phyloP scores from a whole-genome alignment of 2,888 invertebrate genomes.

The Melieria omissa region DNA sequence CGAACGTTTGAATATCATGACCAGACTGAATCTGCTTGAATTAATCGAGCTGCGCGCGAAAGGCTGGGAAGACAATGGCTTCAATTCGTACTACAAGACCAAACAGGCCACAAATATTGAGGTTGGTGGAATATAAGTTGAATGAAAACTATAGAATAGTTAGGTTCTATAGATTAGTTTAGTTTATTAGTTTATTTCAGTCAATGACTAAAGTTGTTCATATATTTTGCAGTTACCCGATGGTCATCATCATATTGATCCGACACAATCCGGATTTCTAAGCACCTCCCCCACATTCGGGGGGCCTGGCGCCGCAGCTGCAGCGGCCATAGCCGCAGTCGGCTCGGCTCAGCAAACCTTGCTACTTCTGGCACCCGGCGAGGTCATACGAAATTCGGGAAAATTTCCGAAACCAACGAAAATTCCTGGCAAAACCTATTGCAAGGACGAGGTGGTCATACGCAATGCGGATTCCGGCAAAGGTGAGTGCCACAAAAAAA shows the following conservation, averaged over 20 bases:
- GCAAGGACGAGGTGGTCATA: constrained; percentile 94
- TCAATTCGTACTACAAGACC: constrained; percentile 85
- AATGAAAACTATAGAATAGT: not conserved
- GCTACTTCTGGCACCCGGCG: constrained; percentile 79
- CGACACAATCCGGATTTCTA: constrained; percentile 66
- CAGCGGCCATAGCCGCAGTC: constrained; percentile 60
- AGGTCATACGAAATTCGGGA: constrained; percentile 87
- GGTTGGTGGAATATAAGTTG: constrained; percentile 49
- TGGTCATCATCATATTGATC: constrained; percentile 52
- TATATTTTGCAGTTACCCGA: constrained; percentile 50
- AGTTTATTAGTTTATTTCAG: not conserved
- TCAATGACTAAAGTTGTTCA: not conserved
- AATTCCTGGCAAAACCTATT: constrained; percentile 92
- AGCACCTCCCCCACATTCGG: constrained; percentile 69
- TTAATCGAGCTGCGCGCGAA: constrained; percentile 92
- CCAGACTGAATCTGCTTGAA: constrained; percentile 89
- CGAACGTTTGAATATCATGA: constrained; percentile 85
- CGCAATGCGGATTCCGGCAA: constrained; percentile 96
- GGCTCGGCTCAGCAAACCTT: constrained; percentile 64
- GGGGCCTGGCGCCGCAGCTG: constrained; percentile 56
- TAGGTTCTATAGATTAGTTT: not conserved
- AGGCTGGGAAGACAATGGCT: constrained; percentile 88
- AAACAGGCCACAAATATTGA: constrained; percentile 73
- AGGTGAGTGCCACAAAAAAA: constrained; percentile 71
- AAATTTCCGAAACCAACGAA: constrained; percentile 90